Evolutionary conservation across 1,140 invertebrate genomes (phyloP).

Genomic region (Metaphire vulgaris): DNA sequence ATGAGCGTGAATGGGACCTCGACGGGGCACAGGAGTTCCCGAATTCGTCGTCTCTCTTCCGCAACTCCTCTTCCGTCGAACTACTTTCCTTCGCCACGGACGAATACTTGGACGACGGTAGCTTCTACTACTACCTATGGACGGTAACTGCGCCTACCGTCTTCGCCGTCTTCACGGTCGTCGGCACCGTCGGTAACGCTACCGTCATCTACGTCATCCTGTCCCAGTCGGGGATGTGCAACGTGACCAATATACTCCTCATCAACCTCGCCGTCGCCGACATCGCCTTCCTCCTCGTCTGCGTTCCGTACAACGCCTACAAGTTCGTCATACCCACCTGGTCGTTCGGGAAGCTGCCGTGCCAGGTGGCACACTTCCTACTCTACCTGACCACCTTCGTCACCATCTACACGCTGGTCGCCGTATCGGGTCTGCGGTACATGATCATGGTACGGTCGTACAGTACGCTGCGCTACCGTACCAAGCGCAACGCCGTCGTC

Average conservation of each 20-base stretch:
- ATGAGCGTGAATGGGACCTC: too few species aligned
- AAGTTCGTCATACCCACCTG: background rate
- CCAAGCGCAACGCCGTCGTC: background rate
- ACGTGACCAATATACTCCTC: background rate
- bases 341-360: background rate
- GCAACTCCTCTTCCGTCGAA: too few species aligned
- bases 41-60: too few species aligned
- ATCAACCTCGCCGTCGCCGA: background rate
- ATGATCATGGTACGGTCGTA: background rate
- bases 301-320: background rate
- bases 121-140: background rate
- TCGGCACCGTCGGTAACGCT: background rate
- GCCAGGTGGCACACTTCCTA: background rate
- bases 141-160: background rate
- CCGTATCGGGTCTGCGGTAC: background rate
- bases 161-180: background rate
- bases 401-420: background rate
- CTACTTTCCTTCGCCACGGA: too few species aligned
- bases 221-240: background rate
- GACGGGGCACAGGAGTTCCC: too few species aligned
- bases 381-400: background rate
- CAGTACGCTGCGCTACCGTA: constrained; percentile 1
- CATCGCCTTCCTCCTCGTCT: background rate
- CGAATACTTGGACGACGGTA: too few species aligned
- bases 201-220: background rate